Percentiles rank a stretch among this genome's conserved stretches.
Evolutionary conservation across 2,797 vertebrate genomes (phyloP).

Genomic region (Eleutherodactylus coqui): DNA sequence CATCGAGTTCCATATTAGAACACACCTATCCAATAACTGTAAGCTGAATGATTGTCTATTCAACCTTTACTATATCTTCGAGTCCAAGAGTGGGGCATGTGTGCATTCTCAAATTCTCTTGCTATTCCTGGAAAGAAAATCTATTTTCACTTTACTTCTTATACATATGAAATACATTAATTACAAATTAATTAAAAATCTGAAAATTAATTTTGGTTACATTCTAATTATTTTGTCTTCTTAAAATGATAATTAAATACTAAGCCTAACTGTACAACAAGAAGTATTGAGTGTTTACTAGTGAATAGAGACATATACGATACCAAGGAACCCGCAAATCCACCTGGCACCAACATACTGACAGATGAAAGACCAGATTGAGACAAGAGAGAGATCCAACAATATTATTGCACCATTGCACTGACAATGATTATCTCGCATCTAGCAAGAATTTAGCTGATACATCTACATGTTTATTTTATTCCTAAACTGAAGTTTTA

Average conservation of each 20-base stretch:
- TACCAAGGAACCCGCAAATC: conserved; percentile 25
- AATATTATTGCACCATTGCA: conserved; percentile 40
- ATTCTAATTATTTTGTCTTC: background rate
- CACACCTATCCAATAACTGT: too few relatives aligned
- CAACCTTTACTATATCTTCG: too few relatives aligned
- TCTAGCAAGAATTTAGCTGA: conserved; percentile 17
- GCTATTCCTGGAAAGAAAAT: too few relatives aligned
- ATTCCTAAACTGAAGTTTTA: background rate
- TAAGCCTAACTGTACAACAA: background rate
- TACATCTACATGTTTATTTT: conserved; percentile 9
- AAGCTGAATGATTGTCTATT: too few relatives aligned
- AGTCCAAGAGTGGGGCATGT: too few relatives aligned
- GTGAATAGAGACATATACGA: conserved; percentile 19
- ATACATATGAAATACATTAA: too few relatives aligned
- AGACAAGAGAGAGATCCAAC: conserved; percentile 41
- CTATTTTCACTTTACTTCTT: too few relatives aligned
- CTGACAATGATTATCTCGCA: conserved; percentile 9
- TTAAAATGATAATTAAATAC: background rate
- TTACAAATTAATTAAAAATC: background rate
- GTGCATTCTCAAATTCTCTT: too few relatives aligned
- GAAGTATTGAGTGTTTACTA: conserved; percentile 31
- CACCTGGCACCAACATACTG: conserved; percentile 44
- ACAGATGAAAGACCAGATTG: conserved; percentile 60
- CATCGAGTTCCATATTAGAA: too few relatives aligned
- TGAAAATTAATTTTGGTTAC: background rate